Evolutionary conservation across 2,113 vertebrate species (phyloP), one percentile per base, ranked within the genome.

Genomic region (Eubucco bourcierii): DNA sequence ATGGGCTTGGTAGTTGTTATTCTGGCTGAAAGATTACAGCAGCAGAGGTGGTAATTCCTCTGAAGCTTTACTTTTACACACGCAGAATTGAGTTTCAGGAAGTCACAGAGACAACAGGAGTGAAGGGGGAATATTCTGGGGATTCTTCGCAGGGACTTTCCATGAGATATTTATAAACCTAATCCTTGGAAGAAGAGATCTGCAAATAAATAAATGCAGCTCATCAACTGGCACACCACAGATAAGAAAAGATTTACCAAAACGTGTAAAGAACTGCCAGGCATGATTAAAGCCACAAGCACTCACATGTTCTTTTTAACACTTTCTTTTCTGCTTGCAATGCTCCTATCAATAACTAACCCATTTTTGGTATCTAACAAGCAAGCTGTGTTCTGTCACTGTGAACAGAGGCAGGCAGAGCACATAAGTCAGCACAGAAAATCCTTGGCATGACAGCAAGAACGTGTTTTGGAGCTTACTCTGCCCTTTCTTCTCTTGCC

Each of bases 171-270:
- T 90, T 87, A 27, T 67, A 80, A 90, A 61, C 7, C 24, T 58
- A 81, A 53, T 11, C 39, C 14, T 77, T 77, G 31, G 41, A 93
- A 83, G 50, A 71, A 87, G 80, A 8, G 46, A 56, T 55, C 18
- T 41, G 67, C 16, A 70, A 82, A 85, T 24, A 73, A 77, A 59
- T 20, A 82, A 82, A 41, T 94, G 75, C 79, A 77, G 72, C 14
- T 12, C 27, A 61, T 58, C 0, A 0, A 44, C 28, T 52, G 37
- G 33, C 5, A 34, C 28, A 52, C 7, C 10, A 33, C 0, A 41
- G 31, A 46, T 18, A 70, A 31, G 41, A 52, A 73, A 73, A 74
- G 67, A 59, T 77, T 50, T 56, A 77, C 41, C 19, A 41, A 60
- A 65, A 87, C 55, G 41, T 60, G 31, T 23, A 82, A 76, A 87